Evolutionary conservation across 1,140 invertebrate species (phyloP), one percentile per base, ranked within the genome.

Genomic region (Drosophila auraria): DNA sequence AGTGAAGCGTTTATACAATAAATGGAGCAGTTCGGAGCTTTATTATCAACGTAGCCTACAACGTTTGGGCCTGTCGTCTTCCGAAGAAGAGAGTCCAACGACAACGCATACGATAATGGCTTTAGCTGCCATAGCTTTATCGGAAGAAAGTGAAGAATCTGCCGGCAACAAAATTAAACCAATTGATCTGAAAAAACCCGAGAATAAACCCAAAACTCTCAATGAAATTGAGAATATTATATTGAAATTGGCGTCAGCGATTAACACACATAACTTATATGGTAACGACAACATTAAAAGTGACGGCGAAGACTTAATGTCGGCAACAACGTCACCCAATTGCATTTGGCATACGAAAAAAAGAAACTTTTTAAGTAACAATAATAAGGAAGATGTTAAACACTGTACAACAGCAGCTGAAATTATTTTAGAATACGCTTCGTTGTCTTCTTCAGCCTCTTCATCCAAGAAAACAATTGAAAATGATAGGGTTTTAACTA

Each of bases 351-450:
- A 92, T 74, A 66, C 74, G 15, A 78, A 68, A 30, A 62, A 63
- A 20, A 33, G 9, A 5, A 50, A 33, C 17, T 47, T 69, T 8
- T 49, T 17, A n/a, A 14, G 23, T 7, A 56, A 23, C 14, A 23
- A 23, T 15, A 40, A 25, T 15, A 27, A 56, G 6, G 50, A 76
- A 12, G 57, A 78, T 14, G 33, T 66, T 2, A 53, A 71, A 8
- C 51, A 53, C 11, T 64, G 77, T 30, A 76, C 63, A 14, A 87
- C 83, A 14, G 83, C 91, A 7, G 87, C 84, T 30, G 91, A 92
- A 56, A 87, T 92, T 7, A 80, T 92, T n/a, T 57, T 92, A 20
- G 91, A 92, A 54, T 92, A 82, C 44, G 81, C 83, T 1, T 91
- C 87, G 1, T 66, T 78, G 30, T 77, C 71, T 11, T 47, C 69